A percentile compares a stretch with the other conserved stretches of the same genome.
Evolutionary conservation across 2,113 vertebrate genomes (phyloP).

Genomic region (Phoenicopterus ruber): DNA sequence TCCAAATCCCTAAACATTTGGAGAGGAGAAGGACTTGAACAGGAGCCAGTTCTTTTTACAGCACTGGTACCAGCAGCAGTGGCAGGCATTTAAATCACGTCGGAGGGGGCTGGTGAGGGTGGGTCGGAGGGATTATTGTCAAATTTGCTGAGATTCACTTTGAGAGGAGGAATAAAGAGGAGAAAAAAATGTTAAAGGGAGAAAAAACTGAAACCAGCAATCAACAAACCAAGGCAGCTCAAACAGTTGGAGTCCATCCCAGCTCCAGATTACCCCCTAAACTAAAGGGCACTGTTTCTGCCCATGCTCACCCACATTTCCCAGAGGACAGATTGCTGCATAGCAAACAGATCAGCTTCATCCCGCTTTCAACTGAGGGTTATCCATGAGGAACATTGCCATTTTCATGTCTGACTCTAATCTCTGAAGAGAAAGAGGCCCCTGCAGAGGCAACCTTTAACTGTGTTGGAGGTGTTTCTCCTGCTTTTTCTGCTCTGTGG

Average conservation of each 20-base stretch:
- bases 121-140: neutral
- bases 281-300: neutral
- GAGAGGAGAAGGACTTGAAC: conserved; percentile 52
- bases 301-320: neutral
- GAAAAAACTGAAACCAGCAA: neutral
- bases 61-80: conserved; percentile 35
- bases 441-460: neutral
- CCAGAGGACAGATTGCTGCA: neutral
- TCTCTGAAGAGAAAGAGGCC: neutral
- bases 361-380: neutral
- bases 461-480: neutral
- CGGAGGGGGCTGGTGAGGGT: neutral
- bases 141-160: neutral
- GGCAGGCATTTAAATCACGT: conserved; percentile 5
- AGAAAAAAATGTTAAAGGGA: neutral
- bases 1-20: conserved; percentile 66
- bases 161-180: neutral
- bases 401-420: neutral
- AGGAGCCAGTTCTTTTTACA: conserved; percentile 60
- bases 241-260: neutral
- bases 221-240: neutral
- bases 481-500: neutral
- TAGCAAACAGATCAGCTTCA: neutral
- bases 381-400: neutral
- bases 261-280: neutral